Evolutionary conservation across 2,888 invertebrate genomes (phyloP).

Genomic region (Coecobrya sp.): DNA sequence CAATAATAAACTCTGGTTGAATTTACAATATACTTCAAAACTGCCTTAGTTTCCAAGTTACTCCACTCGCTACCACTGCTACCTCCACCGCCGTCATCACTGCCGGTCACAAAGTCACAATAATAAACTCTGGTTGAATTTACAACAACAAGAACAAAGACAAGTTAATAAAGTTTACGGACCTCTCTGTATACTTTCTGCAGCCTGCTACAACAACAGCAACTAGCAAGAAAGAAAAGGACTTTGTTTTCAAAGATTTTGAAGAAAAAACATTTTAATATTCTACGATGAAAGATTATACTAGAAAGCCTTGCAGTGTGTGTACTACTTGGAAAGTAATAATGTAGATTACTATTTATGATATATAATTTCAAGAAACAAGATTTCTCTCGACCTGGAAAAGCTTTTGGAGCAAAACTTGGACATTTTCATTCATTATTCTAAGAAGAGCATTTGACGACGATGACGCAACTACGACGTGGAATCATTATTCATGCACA

Average conservation of each 20-base stretch:
- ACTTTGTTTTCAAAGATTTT: background rate
- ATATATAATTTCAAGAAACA: constrained; percentile 10
- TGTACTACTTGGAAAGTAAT: too few relatives aligned
- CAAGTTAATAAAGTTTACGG: constrained; percentile 18
- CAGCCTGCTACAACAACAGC: background rate
- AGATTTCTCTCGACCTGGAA: constrained; percentile 23
- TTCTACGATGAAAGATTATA: background rate
- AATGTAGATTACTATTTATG: too few relatives aligned
- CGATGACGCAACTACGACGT: background rate
- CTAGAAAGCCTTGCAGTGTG: background rate
- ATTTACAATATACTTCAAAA: background rate
- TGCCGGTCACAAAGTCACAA: background rate
- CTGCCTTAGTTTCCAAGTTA: background rate
- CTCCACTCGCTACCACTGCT: too few relatives aligned
- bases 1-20: constrained; percentile 3
- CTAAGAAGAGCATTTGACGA: background rate
- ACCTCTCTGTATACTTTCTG: background rate
- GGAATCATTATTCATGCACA: constrained; percentile 15
- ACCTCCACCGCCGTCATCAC: background rate
- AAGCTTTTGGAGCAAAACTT: background rate
- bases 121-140: constrained; percentile 10
- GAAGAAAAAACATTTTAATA: background rate
- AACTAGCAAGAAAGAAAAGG: background rate
- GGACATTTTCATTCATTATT: constrained; percentile 33
- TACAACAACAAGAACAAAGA: background rate